phyloP scores from a whole-genome alignment of 2,888 invertebrate genomes.

The Trachelus troglodyta region DNA sequence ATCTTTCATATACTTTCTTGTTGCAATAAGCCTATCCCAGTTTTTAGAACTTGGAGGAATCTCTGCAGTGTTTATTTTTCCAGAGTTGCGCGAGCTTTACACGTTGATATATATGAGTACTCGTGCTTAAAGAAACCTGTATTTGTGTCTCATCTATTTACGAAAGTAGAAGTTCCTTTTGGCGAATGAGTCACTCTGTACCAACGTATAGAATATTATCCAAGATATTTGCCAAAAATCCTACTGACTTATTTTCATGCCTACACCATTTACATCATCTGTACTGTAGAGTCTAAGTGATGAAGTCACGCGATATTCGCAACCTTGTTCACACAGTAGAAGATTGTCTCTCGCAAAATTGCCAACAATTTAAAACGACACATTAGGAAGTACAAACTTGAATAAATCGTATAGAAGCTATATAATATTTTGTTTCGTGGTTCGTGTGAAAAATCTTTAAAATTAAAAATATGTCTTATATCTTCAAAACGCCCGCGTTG shows the following conservation, averaged over 20 bases:
- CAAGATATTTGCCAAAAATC: slow-evolving; percentile 35
- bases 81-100: not conserved
- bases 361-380: not conserved
- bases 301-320: not conserved
- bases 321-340: not conserved
- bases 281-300: not conserved
- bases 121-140: not conserved
- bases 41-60: not conserved
- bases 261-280: slow-evolving; percentile 32
- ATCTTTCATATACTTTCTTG: not conserved
- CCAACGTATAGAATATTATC: slow-evolving; percentile 22
- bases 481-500: not conserved
- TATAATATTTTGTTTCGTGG: not conserved
- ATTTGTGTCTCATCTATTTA: not conserved
- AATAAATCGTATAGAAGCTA: not conserved
- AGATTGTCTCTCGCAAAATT: not conserved
- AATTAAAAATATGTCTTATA: not conserved
- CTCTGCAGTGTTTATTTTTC: not conserved
- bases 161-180: slow-evolving; percentile 23
- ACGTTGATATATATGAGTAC: not conserved
- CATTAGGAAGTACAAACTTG: too few relatives aligned
- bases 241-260: slow-evolving; percentile 45
- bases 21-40: not conserved
- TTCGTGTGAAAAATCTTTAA: not conserved
- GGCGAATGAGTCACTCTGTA: slow-evolving; percentile 42